Conservation (phyloP, 1,140 invertebrate genomes). For the Drosophila yakuba region DNA sequence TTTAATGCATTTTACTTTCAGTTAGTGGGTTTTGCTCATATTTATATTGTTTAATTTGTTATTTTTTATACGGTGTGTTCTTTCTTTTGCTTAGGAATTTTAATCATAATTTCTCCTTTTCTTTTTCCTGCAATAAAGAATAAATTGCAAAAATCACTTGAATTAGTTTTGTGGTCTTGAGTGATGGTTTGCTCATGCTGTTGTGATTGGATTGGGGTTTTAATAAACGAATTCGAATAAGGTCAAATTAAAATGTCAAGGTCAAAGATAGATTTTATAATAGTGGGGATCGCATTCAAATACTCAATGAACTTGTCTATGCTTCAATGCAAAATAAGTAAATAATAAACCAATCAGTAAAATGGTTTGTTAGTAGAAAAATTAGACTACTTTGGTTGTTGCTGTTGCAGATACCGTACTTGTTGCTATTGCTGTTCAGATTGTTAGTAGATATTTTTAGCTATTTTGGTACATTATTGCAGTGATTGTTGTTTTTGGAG, state of each 20-base stretch:
- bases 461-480: slow-evolving; percentile 45
- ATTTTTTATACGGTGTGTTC: slow-evolving; percentile 47
- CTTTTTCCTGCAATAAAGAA: slow-evolving; percentile 84
- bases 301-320: slow-evolving; percentile 47
- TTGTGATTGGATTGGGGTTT: slow-evolving; percentile 18
- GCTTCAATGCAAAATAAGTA: slow-evolving; percentile 32
- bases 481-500: slow-evolving; percentile 54
- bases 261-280: slow-evolving; percentile 6
- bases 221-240: slow-evolving; percentile 23
- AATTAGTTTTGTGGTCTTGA: slow-evolving; percentile 42
- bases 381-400: slow-evolving; percentile 55
- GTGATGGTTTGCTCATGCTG: slow-evolving; percentile 30
- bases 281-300: slow-evolving; percentile 35
- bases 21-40: slow-evolving; percentile 41
- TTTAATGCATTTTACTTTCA: slow-evolving; percentile 50
- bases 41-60: slow-evolving; percentile 48
- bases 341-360: slow-evolving; percentile 3
- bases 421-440: slow-evolving; percentile 52
- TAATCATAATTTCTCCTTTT: slow-evolving; percentile 85
- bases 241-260: slow-evolving; percentile 6
- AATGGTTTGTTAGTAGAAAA: slow-evolving; percentile 52
- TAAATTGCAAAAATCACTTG: slow-evolving; percentile 62
- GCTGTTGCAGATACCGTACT: slow-evolving; percentile 48
- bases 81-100: slow-evolving; percentile 73
- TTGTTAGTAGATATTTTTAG: slow-evolving; percentile 16